Conservation (phyloP, 2,797 vertebrate genomes). For the Kryptopterus vitreolus region DNA sequence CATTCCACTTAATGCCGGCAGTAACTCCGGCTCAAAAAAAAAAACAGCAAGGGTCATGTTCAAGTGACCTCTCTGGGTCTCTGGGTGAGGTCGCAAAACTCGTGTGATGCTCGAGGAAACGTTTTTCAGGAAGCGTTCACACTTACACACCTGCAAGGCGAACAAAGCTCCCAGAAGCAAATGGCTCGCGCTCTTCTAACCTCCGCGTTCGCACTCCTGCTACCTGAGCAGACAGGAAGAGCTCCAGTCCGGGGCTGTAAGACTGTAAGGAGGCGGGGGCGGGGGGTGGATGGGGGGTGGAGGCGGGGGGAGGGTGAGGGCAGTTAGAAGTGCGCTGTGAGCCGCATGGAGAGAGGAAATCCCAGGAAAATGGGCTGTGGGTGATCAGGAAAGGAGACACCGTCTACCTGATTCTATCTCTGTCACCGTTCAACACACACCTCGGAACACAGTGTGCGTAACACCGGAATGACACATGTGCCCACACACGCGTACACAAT, state of each 20-base stretch:
- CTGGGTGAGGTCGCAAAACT: no score
- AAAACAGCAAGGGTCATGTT: neutral
- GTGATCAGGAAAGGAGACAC: neutral
- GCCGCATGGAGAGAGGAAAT: neutral
- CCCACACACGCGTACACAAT: conserved; percentile 4
- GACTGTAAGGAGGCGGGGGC: no score
- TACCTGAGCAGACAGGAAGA: neutral
- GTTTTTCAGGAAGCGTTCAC: neutral
- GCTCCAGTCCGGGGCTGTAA: neutral
- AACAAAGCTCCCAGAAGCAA: neutral
- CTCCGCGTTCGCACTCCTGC: conserved; percentile 1
- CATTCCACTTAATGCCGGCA: neutral
- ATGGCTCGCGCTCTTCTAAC: conserved; percentile 13
- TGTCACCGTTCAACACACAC: neutral
- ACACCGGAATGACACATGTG: neutral
- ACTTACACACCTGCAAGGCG: neutral
- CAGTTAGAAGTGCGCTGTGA: neutral
- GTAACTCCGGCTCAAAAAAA: neutral
- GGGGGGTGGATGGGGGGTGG: no score
- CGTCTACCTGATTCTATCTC: neutral
- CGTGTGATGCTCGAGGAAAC: no score
- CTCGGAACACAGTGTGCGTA: neutral
- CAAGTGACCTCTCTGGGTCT: no score
- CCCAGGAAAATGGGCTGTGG: neutral
- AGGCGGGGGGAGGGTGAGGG: no score